These are phyloP conservation scores for Platycheirus rosarum DNA, from an alignment of 2,888 invertebrate species.

Conservation along the genomic window DNA sequence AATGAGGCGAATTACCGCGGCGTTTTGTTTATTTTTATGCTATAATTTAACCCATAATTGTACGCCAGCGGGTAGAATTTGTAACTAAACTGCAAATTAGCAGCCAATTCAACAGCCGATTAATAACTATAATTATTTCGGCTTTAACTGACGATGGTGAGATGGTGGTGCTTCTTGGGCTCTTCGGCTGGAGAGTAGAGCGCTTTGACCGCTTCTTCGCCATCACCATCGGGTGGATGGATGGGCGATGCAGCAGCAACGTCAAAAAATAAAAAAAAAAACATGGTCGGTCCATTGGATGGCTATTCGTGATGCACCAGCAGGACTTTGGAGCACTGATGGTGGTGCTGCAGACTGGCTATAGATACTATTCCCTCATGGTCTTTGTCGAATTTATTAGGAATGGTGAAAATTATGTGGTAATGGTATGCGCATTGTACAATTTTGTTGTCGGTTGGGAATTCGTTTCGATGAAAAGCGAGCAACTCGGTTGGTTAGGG, in stretches of 20 bases:
- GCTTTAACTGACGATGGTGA: conserved; percentile 74
- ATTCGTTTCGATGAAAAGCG: conserved; percentile 68
- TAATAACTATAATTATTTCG: conserved; percentile 83
- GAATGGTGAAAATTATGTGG: conserved; percentile 75
- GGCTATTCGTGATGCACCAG: conserved; percentile 59
- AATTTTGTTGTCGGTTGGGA: conserved; percentile 68
- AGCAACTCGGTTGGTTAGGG: conserved; percentile 54
- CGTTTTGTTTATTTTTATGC: conserved; percentile 83
- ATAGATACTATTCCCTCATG: conserved; percentile 37
- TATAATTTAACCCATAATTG: conserved; percentile 84
- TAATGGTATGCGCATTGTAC: conserved; percentile 74
- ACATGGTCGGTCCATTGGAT: conserved; percentile 34
- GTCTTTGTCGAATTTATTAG: conserved; percentile 65
- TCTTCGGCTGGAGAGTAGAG: conserved; percentile 45
- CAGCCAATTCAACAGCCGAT: conserved; percentile 85
- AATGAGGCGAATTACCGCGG: conserved; percentile 76
- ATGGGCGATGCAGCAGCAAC: conserved; percentile 13
- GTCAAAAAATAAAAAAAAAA: conserved; percentile 29
- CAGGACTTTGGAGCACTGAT: conserved; percentile 67
- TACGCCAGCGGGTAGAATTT: conserved; percentile 85
- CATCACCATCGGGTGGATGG: conserved; percentile 42
- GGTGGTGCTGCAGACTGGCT: conserved; percentile 36
- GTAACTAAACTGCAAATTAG: conserved; percentile 87
- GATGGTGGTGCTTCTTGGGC: conserved; percentile 71
- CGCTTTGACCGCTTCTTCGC: conserved; percentile 69